Conservation (phyloP, 2,888 invertebrate genomes). For the Lasioglossum oenotherae region DNA sequence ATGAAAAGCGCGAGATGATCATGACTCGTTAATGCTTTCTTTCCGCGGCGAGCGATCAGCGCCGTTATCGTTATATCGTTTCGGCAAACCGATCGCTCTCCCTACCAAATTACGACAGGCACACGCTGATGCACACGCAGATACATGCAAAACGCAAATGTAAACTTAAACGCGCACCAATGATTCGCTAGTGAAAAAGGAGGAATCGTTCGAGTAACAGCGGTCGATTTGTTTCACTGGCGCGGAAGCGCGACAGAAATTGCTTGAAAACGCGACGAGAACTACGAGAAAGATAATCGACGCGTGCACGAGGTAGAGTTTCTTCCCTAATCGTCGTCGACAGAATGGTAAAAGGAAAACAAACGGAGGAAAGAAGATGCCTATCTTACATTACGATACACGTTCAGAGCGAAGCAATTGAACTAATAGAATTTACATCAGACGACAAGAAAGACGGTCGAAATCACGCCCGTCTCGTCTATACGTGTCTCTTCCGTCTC, state of each 20-base stretch:
- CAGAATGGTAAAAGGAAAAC: slow-evolving; percentile 51
- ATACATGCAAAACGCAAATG: background rate
- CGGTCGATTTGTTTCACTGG: slow-evolving; percentile 36
- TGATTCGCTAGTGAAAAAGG: background rate
- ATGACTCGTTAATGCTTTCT: background rate
- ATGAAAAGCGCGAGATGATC: background rate
- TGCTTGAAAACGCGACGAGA: slow-evolving; percentile 44
- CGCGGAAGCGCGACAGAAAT: slow-evolving; percentile 23
- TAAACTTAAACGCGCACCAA: background rate
- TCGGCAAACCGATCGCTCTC: background rate
- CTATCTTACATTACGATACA: slow-evolving; percentile 38
- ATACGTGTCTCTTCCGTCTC: background rate
- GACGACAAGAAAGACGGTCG: slow-evolving; percentile 45
- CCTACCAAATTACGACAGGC: background rate
- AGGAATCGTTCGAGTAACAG: slow-evolving; percentile 51
- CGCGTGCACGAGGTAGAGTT: slow-evolving; percentile 65
- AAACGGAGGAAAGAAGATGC: slow-evolving; percentile 14
- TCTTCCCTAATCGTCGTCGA: slow-evolving; percentile 44
- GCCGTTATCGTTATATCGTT: background rate
- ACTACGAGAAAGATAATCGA: slow-evolving; percentile 43
- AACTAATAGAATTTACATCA: slow-evolving; percentile 44
- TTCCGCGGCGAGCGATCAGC: background rate
- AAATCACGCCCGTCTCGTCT: slow-evolving; percentile 20
- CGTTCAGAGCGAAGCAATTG: slow-evolving; percentile 44
- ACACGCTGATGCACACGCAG: background rate